phyloP scores from a whole-genome alignment of 2,888 invertebrate genomes.

The Desoria tigrina region DNA sequence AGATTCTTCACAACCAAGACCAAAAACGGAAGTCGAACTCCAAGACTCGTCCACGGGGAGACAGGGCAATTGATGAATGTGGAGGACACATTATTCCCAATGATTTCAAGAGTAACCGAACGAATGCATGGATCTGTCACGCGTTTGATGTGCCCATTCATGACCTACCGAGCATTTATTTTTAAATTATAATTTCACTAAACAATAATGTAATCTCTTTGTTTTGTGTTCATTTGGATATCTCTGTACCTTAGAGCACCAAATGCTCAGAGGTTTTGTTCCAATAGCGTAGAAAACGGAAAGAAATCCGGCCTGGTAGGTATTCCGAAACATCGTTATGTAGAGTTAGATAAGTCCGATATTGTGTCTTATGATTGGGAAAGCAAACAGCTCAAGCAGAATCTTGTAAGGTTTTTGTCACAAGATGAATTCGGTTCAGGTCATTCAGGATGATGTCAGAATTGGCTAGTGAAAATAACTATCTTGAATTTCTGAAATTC shows the following conservation, averaged over 20 bases:
- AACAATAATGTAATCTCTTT: conserved; percentile 8
- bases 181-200: conserved; percentile 8
- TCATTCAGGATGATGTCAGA: too few relatives aligned
- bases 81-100: conserved; percentile 66
- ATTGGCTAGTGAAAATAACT: too few relatives aligned
- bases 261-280: conserved; percentile 58
- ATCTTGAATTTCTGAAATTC: too few relatives aligned
- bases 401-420: too few relatives aligned
- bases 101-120: conserved; percentile 64
- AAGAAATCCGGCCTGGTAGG: conserved; percentile 58
- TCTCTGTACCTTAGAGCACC: conserved; percentile 57
- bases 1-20: conserved; percentile 67
- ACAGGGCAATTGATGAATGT: conserved; percentile 65
- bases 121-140: conserved; percentile 68
- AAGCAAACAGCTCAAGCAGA: too few relatives aligned
- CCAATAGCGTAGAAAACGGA: conserved; percentile 59
- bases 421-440: too few relatives aligned
- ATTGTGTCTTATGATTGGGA: too few relatives aligned
- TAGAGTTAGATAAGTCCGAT: too few relatives aligned
- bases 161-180: conserved; percentile 57
- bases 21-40: conserved; percentile 66
- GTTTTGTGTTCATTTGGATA: background rate
- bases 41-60: conserved; percentile 64
- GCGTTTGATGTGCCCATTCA: conserved; percentile 66
- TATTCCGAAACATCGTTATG: conserved; percentile 58